phyloP scores from a whole-genome alignment of 2,113 vertebrate species.

The Cathartes aura region DNA sequence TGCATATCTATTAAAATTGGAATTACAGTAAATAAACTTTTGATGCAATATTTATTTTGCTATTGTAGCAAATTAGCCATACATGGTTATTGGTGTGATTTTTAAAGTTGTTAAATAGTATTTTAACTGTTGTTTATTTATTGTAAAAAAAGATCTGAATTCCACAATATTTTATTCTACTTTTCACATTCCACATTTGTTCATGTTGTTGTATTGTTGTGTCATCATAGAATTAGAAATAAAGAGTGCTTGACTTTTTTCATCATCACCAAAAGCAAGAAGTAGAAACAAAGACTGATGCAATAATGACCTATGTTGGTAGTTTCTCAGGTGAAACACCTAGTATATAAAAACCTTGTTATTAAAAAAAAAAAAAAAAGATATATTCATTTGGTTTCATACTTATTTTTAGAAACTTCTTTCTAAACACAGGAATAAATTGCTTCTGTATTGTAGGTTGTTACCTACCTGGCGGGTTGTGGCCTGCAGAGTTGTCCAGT shows the following conservation, averaged over 20 bases:
- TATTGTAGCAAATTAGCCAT: background rate
- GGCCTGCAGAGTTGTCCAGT: conserved; percentile 96
- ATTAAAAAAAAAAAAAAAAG: background rate
- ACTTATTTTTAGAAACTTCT: background rate
- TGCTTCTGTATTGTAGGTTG: conserved; percentile 81
- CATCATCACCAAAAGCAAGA: background rate
- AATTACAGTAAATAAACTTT: background rate
- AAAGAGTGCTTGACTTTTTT: background rate
- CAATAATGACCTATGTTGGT: background rate
- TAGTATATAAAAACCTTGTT: background rate
- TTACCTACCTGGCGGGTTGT: conserved; percentile 95
- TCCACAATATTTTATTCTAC: background rate
- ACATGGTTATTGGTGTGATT: background rate
- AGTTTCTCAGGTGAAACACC: background rate
- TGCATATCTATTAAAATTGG: background rate
- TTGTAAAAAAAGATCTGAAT: background rate
- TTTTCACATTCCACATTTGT: background rate
- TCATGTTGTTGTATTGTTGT: background rate
- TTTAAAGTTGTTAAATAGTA: background rate
- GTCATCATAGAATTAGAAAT: background rate
- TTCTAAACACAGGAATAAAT: background rate
- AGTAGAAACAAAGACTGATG: background rate
- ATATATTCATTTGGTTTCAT: background rate
- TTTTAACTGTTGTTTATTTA: background rate
- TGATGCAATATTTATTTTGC: background rate